Conservation (phyloP, 2,113 vertebrate species). For the Synchiropus splendidus region DNA sequence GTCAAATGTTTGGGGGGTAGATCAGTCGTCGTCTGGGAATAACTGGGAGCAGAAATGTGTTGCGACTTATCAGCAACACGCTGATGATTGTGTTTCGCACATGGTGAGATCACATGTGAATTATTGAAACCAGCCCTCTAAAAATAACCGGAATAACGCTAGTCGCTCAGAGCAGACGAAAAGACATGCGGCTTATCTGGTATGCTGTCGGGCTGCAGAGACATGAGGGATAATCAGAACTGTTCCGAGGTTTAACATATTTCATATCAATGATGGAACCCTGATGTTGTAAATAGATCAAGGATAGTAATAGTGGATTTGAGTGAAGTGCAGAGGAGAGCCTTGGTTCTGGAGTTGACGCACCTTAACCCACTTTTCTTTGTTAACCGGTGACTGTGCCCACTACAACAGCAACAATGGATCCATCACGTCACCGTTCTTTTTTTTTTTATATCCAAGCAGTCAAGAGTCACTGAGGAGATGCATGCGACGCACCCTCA, state of each 20-base stretch:
- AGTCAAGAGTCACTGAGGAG: constrained; percentile 41
- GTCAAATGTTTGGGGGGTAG: too few species aligned
- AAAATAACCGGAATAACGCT: constrained; percentile 35
- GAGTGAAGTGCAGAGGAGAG: constrained; percentile 32
- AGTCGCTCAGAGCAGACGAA: constrained; percentile 13
- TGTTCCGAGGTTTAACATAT: too few species aligned
- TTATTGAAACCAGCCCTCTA: constrained; percentile 40
- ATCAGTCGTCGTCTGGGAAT: too few species aligned
- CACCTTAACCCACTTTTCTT: constrained; percentile 61
- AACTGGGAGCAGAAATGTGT: too few species aligned
- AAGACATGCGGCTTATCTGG: constrained; percentile 11
- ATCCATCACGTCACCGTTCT: constrained; percentile 48
- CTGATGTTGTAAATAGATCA: constrained; percentile 12
- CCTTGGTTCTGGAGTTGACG: constrained; percentile 42
- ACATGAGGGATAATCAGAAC: too few species aligned
- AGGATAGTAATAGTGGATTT: constrained; percentile 1
- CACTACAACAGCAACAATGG: constrained; percentile 40
- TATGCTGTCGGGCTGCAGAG: constrained; percentile 2
- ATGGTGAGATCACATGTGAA: constrained; percentile 31
- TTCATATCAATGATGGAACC: constrained; percentile 8
- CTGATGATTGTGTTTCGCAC: constrained; percentile 11
- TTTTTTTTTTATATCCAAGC: constrained; percentile 23
- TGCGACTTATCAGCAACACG: too few species aligned
- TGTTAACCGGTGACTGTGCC: constrained; percentile 63
- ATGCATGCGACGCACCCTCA: constrained; percentile 60